Percentiles rank a stretch among this genome's conserved stretches.
These are phyloP conservation scores for Apteryx owenii DNA, from an alignment of 2,113 vertebrate genomes.

Conservation along the genomic window DNA sequence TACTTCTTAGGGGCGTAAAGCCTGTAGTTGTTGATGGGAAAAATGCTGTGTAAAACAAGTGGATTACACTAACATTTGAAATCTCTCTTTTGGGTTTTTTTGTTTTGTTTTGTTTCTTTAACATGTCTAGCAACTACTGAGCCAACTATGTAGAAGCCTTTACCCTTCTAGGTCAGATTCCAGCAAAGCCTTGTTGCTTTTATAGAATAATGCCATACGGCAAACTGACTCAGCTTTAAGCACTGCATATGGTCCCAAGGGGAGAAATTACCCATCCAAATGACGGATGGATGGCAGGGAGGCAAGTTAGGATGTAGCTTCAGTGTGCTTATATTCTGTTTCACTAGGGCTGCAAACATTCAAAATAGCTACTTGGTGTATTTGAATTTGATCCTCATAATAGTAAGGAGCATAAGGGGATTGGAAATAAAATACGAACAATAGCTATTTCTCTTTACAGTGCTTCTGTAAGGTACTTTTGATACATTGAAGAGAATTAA, in stretches of 20 bases:
- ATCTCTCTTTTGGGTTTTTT: neutral
- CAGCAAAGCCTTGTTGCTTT: slow-evolving; percentile 34
- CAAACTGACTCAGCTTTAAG: slow-evolving; percentile 59
- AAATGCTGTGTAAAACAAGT: neutral
- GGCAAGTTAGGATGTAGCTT: slow-evolving; percentile 35
- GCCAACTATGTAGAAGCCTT: slow-evolving; percentile 31
- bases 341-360: slow-evolving; percentile 44
- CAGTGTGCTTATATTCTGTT: slow-evolving; percentile 47
- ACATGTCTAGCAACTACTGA: slow-evolving; percentile 60
- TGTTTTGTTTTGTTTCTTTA: slow-evolving; percentile 24
- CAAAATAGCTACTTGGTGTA: slow-evolving; percentile 53
- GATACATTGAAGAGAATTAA: slow-evolving; percentile 53
- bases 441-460: slow-evolving; percentile 57
- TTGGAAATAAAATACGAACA: slow-evolving; percentile 61
- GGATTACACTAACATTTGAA: neutral
- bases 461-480: slow-evolving; percentile 52
- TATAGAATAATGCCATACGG: slow-evolving; percentile 31
- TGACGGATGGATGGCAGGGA: slow-evolving; percentile 54
- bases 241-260: slow-evolving; percentile 37
- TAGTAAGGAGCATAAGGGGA: slow-evolving; percentile 35
- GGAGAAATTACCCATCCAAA: slow-evolving; percentile 49
- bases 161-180: slow-evolving; percentile 56
- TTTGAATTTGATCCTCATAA: slow-evolving; percentile 60
- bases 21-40: neutral
- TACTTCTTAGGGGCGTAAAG: neutral